Conservation (phyloP, 2,113 vertebrate genomes). For the Bufo gargarizans region DNA sequence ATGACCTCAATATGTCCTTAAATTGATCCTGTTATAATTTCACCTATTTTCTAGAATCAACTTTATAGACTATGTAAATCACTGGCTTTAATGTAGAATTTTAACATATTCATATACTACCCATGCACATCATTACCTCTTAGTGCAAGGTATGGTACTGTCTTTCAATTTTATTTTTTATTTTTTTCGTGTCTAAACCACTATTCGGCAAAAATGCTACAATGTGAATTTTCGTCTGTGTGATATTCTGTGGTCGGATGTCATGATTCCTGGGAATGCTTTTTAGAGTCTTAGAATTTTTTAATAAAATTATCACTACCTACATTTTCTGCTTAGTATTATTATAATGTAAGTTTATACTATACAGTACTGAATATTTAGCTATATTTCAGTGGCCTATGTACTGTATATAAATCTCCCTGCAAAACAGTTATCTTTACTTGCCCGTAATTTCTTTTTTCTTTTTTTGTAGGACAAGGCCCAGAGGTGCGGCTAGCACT, state of each 20-base stretch:
- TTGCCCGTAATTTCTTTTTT: background rate
- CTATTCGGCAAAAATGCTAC: background rate
- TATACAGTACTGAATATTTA: background rate
- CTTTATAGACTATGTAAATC: conserved; percentile 35
- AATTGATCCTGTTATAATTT: conserved; percentile 69
- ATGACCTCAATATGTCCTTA: conserved; percentile 76
- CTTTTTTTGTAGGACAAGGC: background rate
- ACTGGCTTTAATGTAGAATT: background rate
- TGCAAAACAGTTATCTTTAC: no score
- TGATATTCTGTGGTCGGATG: background rate
- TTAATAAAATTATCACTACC: background rate
- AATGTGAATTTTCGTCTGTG: background rate
- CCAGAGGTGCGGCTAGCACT: no score
- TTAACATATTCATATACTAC: background rate
- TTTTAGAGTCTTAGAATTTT: background rate
- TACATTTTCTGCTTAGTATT: background rate
- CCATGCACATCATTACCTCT: background rate
- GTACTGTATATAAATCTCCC: background rate
- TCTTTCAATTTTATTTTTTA: background rate
- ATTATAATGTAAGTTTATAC: background rate
- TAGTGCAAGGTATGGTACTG: background rate
- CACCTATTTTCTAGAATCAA: conserved; percentile 62
- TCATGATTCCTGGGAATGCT: no score
- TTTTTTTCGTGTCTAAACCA: background rate
- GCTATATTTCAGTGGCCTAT: background rate